phyloP scores from a whole-genome alignment of 2,113 vertebrate genomes.

The pig (Sus scrofa) region T2T-Sscrofa CM000824.6:202177001-202177500 shows the following conservation, averaged over 20 bases:
- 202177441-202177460: background rate
- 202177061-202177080: background rate
- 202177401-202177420: background rate
- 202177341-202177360: conserved; percentile 25
- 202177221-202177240: conserved; percentile 62
- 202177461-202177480: conserved; percentile 13
- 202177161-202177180: conserved; percentile 51
- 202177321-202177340: conserved; percentile 40
- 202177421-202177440: background rate
- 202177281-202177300: conserved; percentile 5
- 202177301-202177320: conserved; percentile 60
- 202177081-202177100: conserved; percentile 44
- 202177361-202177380: background rate
- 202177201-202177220: conserved; percentile 44
- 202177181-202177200: conserved; percentile 51
- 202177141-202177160: conserved; percentile 58
- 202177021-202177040: background rate
- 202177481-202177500: background rate
- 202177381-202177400: background rate
- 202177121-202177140: conserved; percentile 60
- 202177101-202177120: conserved; percentile 48
- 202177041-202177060: background rate
- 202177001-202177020: background rate
- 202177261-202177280: conserved; percentile 37
- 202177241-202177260: conserved; percentile 59